Evolutionary conservation across 1,140 invertebrate species (phyloP).

Genomic region (Choristoneura fumiferana): DNA sequence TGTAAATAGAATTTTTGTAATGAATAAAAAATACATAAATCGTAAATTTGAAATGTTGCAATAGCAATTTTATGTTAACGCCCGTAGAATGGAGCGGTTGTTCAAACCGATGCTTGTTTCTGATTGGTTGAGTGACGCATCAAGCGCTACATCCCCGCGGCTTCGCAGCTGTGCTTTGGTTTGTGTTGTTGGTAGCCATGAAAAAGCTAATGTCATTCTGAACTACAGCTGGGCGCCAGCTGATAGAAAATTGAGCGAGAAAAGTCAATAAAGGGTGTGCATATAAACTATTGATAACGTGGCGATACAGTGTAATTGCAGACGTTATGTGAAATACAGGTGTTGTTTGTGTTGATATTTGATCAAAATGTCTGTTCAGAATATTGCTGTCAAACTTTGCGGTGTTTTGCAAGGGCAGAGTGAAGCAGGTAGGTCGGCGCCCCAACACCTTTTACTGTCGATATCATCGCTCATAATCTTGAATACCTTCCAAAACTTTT

Average conservation of each 20-base stretch:
- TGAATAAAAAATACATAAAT: too few relatives aligned
- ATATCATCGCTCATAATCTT: neutral
- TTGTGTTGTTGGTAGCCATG: conserved; percentile 44
- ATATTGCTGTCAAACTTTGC: conserved; percentile 74
- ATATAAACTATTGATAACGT: conserved; percentile 45
- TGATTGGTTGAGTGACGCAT: conserved; percentile 41
- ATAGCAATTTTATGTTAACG: too few relatives aligned
- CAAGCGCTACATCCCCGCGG: conserved; percentile 31
- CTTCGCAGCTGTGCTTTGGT: conserved; percentile 30
- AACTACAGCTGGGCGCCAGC: conserved; percentile 71
- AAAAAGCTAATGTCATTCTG: conserved; percentile 50
- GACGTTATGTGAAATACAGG: conserved; percentile 39
- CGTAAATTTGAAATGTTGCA: too few relatives aligned
- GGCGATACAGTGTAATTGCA: conserved; percentile 32
- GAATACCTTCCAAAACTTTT: too few relatives aligned
- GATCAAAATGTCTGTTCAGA: conserved; percentile 58
- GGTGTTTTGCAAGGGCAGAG: conserved; percentile 61
- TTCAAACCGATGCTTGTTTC: conserved; percentile 30
- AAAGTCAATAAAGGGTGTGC: conserved; percentile 60
- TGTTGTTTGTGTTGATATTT: conserved; percentile 26
- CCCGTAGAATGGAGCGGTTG: conserved; percentile 33
- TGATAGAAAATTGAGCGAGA: conserved; percentile 66
- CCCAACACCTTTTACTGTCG: conserved; percentile 7
- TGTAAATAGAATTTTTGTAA: too few relatives aligned
- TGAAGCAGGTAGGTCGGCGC: conserved; percentile 51